Base-by-base conservation (phyloP, 2,888 invertebrate species). In the Macroteleia sp. region DNA sequence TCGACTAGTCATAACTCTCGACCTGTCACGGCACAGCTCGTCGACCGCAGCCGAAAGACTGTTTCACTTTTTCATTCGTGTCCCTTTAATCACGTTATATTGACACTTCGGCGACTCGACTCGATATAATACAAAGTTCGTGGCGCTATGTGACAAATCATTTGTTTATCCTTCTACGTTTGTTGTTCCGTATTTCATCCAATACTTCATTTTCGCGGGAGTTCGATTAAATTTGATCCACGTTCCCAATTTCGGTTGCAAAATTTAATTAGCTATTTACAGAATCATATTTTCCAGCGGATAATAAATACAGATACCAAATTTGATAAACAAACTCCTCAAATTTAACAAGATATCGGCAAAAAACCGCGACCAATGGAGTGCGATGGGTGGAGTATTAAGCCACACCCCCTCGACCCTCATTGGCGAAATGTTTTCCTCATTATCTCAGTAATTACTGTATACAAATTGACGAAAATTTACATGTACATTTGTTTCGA, bases 71-170 rank as follows among this genome's bases (percentile, higher is more conserved):
- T 77, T 64, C 59, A 77, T 77, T 52, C 57, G 64, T 46, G 57
- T 77, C 69, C 76, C 69, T 76, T 76, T 76, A 76, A 70, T 76
- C 69, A 75, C 69, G 75, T 75, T 62, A 75, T 62, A 69, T 75
- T 69, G 75, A 75, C 75, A 57, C 75, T 74, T 74, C 54, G 73
- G 32, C 56, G 41, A 62, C 56, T 71, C 61, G 50, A 73, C 57
- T 74, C 44, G 67, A 22, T 76, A 57, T 50, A 46, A 52, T 25
- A 22, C 70, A 76, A 76, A 76, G 56, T 76, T 50, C 61, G 19
- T 61, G 52, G 54, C 36, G 46, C 61, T 41, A 48, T 44, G 28
- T 66, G 75, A 76, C 75, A 76, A 76, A 69, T 69, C 48, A 69
- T 76, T 69, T 76, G 69, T 76, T 76, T 76, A 69, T 62, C 69